Percentiles rank a stretch among this genome's conserved stretches.
These are phyloP conservation scores for Elysia crispata DNA, from an alignment of 2,888 invertebrate species.

Conservation along the genomic window DNA sequence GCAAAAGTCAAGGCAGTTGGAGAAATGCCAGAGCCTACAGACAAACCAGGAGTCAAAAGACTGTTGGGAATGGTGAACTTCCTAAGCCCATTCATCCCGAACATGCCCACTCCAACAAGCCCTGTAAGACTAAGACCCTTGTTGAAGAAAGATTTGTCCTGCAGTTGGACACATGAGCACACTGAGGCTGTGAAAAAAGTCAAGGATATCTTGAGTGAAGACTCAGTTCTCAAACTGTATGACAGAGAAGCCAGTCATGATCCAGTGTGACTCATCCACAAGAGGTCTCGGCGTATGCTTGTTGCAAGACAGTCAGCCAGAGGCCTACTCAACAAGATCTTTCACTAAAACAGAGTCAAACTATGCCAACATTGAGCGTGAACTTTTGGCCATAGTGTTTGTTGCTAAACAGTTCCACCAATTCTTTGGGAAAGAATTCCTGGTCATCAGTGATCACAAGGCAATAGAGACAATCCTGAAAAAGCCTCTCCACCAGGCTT, in stretches of 20 bases:
- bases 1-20: not conserved
- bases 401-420: slow-evolving; percentile 53
- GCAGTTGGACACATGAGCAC: slow-evolving; percentile 40
- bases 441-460: slow-evolving; percentile 56
- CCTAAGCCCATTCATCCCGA: not conserved
- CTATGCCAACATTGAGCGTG: slow-evolving; percentile 62
- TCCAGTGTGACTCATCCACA: slow-evolving; percentile 51
- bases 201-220: slow-evolving; percentile 39
- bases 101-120: slow-evolving; percentile 1
- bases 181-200: slow-evolving; percentile 40
- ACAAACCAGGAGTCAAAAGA: not conserved
- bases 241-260: slow-evolving; percentile 48
- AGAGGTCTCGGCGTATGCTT: slow-evolving; percentile 56
- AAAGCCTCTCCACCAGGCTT: slow-evolving; percentile 52
- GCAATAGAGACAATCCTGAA: slow-evolving; percentile 53
- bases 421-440: slow-evolving; percentile 51
- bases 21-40: not conserved
- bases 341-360: slow-evolving; percentile 52
- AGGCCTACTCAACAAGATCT: slow-evolving; percentile 54
- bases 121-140: slow-evolving; percentile 2
- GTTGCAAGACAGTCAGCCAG: slow-evolving; percentile 53
- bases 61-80: slow-evolving; percentile 11
- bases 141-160: slow-evolving; percentile 40
- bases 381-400: slow-evolving; percentile 55
- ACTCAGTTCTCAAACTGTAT: slow-evolving; percentile 36